Percentiles rank a stretch among this genome's conserved stretches.
These are phyloP conservation scores for Philotrypesis tridentata DNA, from an alignment of 1,140 invertebrate species.

Conservation along the genomic window DNA sequence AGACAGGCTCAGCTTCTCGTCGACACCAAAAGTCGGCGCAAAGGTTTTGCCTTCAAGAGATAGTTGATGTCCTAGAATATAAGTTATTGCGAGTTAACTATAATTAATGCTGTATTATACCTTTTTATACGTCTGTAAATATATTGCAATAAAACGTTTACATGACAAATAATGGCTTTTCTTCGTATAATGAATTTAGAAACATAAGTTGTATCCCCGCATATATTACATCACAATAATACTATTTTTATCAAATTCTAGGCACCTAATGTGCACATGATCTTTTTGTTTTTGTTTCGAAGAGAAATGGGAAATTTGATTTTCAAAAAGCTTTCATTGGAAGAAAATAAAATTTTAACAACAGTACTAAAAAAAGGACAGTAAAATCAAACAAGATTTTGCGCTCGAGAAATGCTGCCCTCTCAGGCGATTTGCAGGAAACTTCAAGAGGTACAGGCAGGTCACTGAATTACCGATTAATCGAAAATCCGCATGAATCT, in stretches of 20 bases:
- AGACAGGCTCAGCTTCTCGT: slow-evolving; percentile 87
- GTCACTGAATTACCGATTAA: slow-evolving; percentile 1
- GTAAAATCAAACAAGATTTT: background rate
- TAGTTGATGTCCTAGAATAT: slow-evolving; percentile 52
- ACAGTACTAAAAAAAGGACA: too few species aligned
- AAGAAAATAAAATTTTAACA: too few species aligned
- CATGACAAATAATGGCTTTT: too few species aligned
- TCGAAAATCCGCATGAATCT: background rate
- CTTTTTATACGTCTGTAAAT: background rate
- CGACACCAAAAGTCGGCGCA: slow-evolving; percentile 86
- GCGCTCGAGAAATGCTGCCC: slow-evolving; percentile 22
- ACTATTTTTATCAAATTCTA: too few species aligned
- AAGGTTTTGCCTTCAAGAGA: slow-evolving; percentile 76
- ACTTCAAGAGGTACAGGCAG: background rate
- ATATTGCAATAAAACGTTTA: too few species aligned
- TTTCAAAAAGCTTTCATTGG: too few species aligned
- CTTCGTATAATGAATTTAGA: too few species aligned
- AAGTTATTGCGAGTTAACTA: background rate
- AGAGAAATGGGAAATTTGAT: too few species aligned
- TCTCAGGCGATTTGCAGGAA: slow-evolving; percentile 3
- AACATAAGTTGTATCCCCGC: too few species aligned
- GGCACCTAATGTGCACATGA: too few species aligned
- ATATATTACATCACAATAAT: too few species aligned
- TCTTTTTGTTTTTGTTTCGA: too few species aligned
- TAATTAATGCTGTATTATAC: background rate